A percentile compares a stretch with the other conserved stretches of the same genome.
Conservation (phyloP, 1,140 invertebrate genomes). For the Drosophila ananassae region DNA sequence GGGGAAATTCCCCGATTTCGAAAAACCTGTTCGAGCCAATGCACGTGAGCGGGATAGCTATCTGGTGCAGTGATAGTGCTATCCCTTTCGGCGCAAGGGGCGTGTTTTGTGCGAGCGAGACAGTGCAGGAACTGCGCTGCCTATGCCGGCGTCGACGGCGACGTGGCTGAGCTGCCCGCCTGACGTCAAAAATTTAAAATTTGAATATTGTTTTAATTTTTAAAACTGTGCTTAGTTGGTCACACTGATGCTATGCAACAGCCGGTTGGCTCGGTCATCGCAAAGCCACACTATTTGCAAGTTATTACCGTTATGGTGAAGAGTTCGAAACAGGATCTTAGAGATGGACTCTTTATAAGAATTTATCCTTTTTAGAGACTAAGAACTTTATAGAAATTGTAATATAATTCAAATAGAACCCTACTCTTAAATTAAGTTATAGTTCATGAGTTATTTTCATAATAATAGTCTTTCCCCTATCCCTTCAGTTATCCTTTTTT, state of each 20-base stretch:
- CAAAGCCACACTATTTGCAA: neutral
- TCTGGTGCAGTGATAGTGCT: neutral
- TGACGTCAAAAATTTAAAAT: constrained; percentile 34
- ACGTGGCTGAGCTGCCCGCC: constrained; percentile 6
- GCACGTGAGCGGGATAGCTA: constrained; percentile 8
- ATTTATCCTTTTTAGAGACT: too few species aligned
- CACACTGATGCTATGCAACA: constrained; percentile 21
- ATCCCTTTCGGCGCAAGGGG: constrained; percentile 26
- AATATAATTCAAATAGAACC: neutral
- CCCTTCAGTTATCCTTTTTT: too few species aligned
- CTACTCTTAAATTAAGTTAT: too few species aligned
- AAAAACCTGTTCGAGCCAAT: constrained; percentile 36
- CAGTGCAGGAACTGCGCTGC: constrained; percentile 8
- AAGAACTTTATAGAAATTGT: neutral
- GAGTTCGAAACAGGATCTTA: neutral
- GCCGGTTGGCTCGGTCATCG: constrained; percentile 3
- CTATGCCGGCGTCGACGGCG: constrained; percentile 2
- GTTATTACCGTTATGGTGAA: too few species aligned
- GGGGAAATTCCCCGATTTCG: constrained; percentile 39
- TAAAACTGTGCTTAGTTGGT: constrained; percentile 26
- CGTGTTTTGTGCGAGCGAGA: constrained; percentile 38
- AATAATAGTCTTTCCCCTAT: too few species aligned
- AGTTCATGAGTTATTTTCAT: neutral
- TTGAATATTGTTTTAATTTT: constrained; percentile 32
- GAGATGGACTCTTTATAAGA: too few species aligned